phyloP scores from a whole-genome alignment of 2,888 invertebrate species.

The Blastobasis lacticolella region DNA sequence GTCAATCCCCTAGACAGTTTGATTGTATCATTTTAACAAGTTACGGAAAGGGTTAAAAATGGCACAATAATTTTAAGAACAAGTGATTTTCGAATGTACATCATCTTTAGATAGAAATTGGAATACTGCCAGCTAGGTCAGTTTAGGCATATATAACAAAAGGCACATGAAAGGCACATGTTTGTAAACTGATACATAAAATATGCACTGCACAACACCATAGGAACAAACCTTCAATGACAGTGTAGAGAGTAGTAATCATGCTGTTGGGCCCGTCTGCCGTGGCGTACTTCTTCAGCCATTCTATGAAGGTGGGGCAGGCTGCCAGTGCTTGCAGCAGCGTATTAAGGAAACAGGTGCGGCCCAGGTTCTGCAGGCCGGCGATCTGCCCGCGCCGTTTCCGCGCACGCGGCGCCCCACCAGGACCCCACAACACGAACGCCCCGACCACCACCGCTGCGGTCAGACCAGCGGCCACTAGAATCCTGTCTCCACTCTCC shows the following conservation, averaged over 20 bases:
- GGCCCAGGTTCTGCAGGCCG: conserved; percentile 92
- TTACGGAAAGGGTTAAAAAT: too few relatives aligned
- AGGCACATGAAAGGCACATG: too few relatives aligned
- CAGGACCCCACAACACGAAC: conserved; percentile 88
- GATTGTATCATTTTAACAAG: too few relatives aligned
- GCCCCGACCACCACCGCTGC: conserved; percentile 88
- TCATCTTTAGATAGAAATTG: too few relatives aligned
- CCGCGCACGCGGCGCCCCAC: conserved; percentile 75
- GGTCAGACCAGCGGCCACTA: conserved; percentile 86
- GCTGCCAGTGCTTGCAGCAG: conserved; percentile 92
- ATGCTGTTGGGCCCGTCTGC: conserved; percentile 79
- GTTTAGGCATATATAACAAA: too few relatives aligned
- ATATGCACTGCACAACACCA: too few relatives aligned
- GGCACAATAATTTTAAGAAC: too few relatives aligned
- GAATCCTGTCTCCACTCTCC: conserved; percentile 84
- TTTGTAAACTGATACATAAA: too few relatives aligned
- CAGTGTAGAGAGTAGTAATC: conserved; percentile 81
- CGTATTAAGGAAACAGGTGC: conserved; percentile 95
- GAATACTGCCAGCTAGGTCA: too few relatives aligned
- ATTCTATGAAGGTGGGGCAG: conserved; percentile 87
- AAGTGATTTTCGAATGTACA: too few relatives aligned
- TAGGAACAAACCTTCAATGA: conserved; percentile 78
- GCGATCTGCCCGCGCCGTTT: conserved; percentile 83
- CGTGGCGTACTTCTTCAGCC: conserved; percentile 82
- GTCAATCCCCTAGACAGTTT: too few relatives aligned